A percentile compares a stretch with the other conserved stretches of the same genome.
These are phyloP conservation scores for Phalacrocorax carbo DNA, from an alignment of 2,113 vertebrate genomes.

Conservation along the genomic window DNA sequence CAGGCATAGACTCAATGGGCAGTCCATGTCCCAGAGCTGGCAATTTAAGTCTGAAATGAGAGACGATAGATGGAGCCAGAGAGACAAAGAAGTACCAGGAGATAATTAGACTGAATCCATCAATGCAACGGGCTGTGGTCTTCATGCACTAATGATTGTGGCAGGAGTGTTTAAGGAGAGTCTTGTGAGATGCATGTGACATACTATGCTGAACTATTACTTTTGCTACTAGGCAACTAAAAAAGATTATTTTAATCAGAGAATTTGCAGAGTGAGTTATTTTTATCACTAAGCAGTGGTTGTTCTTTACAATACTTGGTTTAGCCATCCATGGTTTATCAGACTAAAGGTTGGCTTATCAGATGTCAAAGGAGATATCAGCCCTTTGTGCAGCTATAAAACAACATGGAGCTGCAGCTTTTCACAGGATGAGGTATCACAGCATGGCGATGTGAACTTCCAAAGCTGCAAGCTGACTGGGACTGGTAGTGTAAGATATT, in stretches of 20 bases:
- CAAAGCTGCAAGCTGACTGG: background rate
- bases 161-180: background rate
- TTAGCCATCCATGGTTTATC: background rate
- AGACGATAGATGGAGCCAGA: slow-evolving; percentile 59
- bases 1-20: background rate
- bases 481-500: background rate
- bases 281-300: background rate
- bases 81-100: slow-evolving; percentile 33
- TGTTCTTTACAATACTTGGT: background rate
- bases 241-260: background rate
- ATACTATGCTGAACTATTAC: background rate
- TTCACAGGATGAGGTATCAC: background rate
- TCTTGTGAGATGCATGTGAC: background rate
- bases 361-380: background rate
- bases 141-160: background rate
- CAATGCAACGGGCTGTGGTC: background rate
- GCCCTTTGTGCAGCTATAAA: background rate
- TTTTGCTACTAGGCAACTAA: background rate
- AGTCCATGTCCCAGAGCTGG: background rate
- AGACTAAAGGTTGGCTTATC: background rate
- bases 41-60: background rate
- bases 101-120: background rate
- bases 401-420: background rate
- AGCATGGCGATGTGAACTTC: accelerated
- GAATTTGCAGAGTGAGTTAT: background rate